Evolutionary conservation across 2,888 invertebrate species (phyloP), one percentile per base, ranked within the genome.

Genomic region (Ceramica pisi): DNA sequence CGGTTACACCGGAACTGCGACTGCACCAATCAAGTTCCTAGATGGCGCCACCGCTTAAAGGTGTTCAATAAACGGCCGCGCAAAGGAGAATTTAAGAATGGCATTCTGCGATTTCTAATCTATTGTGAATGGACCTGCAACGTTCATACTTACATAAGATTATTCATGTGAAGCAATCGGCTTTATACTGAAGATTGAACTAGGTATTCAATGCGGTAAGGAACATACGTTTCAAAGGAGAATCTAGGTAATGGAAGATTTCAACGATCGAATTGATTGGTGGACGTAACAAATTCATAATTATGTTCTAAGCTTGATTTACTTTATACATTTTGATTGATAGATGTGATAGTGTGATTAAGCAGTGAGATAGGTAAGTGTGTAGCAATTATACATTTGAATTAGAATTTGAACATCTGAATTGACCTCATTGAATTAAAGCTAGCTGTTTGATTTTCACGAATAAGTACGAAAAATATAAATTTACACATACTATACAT

Each of bases 21-120:
- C 1, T 23, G 41, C 12, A 48, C 8, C 16, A 62, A 35, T 26
- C 31, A 12, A n/a, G 7, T 21, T 53, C 56, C 9, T 46, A 84
- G 84, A 65, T 82, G 84, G 76, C 82, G 81, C n/a, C 65, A 61
- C 19, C 31, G 67, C 35, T 48, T 46, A 59, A 71, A 68, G 46
- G 55, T 62, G 67, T 71, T 73, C 74, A 72, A 77, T 82, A 72
- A 67, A 44, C 61, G 41, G 26, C 31, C 38, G 23, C 21, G 76
- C 67, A 19, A 50, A 64, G 35, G 64, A 60, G 71, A 75, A 77
- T 80, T 82, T 70, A 67, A 67, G 73, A 77, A 70, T 64, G 51
- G 26, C 69, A 75, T 75, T 81, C 76, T 69, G 50, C 72, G 82
- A 84, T 84, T 84, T 84, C 84, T 82, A 84, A 80, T 82, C 76